phyloP scores from a whole-genome alignment of 2,797 vertebrate genomes.

The Mormyrus hasselquistii region DNA sequence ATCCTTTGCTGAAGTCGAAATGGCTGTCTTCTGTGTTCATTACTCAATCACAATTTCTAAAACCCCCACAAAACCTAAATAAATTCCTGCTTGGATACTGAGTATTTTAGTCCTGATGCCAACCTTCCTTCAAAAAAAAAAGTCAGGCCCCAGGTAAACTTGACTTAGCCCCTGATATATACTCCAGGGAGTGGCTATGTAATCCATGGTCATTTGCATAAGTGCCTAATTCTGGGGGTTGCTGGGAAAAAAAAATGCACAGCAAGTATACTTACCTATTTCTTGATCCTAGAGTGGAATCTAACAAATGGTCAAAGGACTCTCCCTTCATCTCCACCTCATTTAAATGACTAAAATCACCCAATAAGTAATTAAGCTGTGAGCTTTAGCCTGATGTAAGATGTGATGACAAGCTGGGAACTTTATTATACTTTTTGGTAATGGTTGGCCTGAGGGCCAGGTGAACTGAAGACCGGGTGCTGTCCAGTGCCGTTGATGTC shows the following conservation, averaged over 20 bases:
- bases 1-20: not conserved
- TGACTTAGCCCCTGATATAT: not conserved
- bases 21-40: not conserved
- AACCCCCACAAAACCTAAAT: not conserved
- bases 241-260: not conserved
- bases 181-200: not conserved
- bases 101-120: not conserved
- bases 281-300: not conserved
- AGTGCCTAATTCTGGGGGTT: not conserved
- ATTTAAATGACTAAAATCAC: not conserved
- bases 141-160: not conserved
- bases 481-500: not conserved
- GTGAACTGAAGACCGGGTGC: not conserved
- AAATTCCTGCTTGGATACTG: not conserved
- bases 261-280: not conserved
- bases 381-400: not conserved
- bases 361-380: not conserved
- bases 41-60: not conserved
- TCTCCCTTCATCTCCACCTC: not conserved
- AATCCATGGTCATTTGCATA: not conserved
- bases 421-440: not conserved
- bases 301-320: not conserved
- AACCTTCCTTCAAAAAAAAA: not conserved
- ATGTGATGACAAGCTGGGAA: not conserved
- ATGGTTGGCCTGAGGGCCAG: not conserved